A percentile compares a stretch with the other conserved stretches of the same genome.
phyloP scores from a whole-genome alignment of 2,113 vertebrate genomes.

The Tragelaphus imberbis region DNA sequence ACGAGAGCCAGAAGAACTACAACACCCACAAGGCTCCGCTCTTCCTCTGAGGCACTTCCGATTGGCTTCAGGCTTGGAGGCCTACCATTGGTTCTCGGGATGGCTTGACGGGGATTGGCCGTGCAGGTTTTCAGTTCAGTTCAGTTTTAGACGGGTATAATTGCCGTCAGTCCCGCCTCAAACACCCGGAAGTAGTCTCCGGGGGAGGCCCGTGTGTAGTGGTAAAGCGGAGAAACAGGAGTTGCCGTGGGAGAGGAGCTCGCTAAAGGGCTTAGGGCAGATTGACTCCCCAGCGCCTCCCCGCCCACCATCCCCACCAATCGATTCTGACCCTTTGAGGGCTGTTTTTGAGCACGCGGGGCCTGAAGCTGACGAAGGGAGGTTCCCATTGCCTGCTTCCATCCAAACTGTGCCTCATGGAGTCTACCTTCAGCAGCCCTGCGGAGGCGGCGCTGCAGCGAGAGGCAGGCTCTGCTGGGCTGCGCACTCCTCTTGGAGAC shows the following conservation, averaged over 20 bases:
- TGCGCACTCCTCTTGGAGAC: neutral
- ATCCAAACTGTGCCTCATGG: constrained; percentile 66
- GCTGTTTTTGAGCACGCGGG: neutral
- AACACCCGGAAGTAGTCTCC: constrained; percentile 33
- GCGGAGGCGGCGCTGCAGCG: constrained; percentile 73
- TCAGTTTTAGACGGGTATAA: neutral
- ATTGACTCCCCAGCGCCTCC: neutral
- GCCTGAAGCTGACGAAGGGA: neutral
- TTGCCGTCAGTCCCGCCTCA: neutral
- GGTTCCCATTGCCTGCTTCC: neutral
- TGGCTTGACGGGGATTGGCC: neutral
- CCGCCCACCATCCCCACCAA: neutral
- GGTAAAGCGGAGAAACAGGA: rapidly evolving
- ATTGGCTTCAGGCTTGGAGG: neutral
- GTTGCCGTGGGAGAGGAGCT: neutral
- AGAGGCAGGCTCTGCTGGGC: constrained; percentile 13
- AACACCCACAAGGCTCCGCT: constrained; percentile 8
- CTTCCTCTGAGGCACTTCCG: neutral
- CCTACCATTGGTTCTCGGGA: constrained; percentile 1
- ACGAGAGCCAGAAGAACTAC: neutral
- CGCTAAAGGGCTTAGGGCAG: rapidly evolving
- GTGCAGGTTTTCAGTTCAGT: neutral
- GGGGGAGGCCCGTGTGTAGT: rapidly evolving
- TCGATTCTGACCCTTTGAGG: neutral
- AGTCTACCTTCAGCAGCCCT: constrained; percentile 78